Base-by-base conservation (phyloP, 2,113 vertebrate species). In the Halcyon malimbica region DNA sequence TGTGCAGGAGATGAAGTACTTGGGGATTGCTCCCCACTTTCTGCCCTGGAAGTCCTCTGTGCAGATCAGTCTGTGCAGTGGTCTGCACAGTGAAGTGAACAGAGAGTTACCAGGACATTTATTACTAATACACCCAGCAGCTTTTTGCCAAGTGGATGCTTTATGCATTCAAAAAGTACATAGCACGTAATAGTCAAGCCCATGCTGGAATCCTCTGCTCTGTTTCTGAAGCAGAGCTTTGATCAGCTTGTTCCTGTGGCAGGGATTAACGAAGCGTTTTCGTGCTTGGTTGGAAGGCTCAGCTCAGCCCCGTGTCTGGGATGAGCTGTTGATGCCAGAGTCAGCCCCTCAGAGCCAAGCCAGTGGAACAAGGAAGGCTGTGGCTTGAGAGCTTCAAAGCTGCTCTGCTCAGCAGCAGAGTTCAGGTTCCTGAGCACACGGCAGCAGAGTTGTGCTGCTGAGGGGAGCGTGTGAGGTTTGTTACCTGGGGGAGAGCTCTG, bases 401-500 rank as follows among this genome's bases (percentile, higher is more conserved):
- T 14, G 76, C 54, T 64, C 28, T 13, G 33, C 64, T 39, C 6
- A 1, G 10, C 0, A 31, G 26, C 56, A 25, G 62, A 42, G 42
- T 9, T 76, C n/a, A 6, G 39, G 28, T n/a, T 39, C 35, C 69
- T 48, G 6, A 8, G 14, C 37, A 13, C 7, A 0, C 0, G 23
- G 39, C 37, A 60, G 28, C 35, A 41, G 7, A 23, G 35, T 0
- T 1, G 39, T 9, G 56, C 46, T 62, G 84, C n/a, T n/a, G 68
- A 0, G 8, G 6, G 0, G 1, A 16, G 35, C 0, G 11, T 0
- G 4, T 4, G 44, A 35, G 82, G 46, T 39, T 13, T 9, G 63
- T 96, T 96, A 99, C 99, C 99, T 98, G 99, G 4, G 99, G 99
- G 85, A 98, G 97, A 9, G 99, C 99, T 93, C 99, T 97, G 87